A percentile compares a stretch with the other conserved stretches of the same genome.
These are phyloP conservation scores for Hycleus cichorii DNA, from an alignment of 1,140 invertebrate species.

Conservation along the genomic window DNA sequence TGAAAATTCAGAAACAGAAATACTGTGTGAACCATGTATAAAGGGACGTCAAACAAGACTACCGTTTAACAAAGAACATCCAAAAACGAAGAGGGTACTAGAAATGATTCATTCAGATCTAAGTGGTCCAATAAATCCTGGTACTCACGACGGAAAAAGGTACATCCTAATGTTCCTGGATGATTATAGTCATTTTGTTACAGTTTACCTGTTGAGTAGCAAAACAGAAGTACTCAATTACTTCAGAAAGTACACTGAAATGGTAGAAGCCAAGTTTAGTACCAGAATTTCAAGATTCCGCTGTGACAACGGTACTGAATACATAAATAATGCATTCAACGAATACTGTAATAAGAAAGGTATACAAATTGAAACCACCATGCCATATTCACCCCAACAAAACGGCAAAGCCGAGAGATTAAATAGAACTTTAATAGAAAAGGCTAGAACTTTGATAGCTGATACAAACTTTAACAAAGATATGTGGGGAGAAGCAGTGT, in stretches of 20 bases:
- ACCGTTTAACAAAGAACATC: conserved; percentile 36
- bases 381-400: not conserved
- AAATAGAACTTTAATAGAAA: conserved; percentile 3
- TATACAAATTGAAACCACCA: not conserved
- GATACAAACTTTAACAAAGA: not conserved
- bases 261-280: conserved; percentile 28
- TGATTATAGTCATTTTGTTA: conserved; percentile 37
- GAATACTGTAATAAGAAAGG: conserved; percentile 28
- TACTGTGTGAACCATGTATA: conserved; percentile 42
- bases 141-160: conserved; percentile 34
- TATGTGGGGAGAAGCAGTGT: conserved; percentile 1
- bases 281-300: conserved; percentile 39
- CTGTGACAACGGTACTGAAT: conserved; percentile 41
- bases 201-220: conserved; percentile 34
- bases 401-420: conserved; percentile 5
- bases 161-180: conserved; percentile 40
- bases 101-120: conserved; percentile 42
- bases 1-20: not conserved
- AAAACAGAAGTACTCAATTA: conserved; percentile 37
- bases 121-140: conserved; percentile 41
- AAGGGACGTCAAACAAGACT: conserved; percentile 39
- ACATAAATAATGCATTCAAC: conserved; percentile 41
- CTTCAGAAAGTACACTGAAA: conserved; percentile 39
- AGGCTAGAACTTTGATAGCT: not conserved
- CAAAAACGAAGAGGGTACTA: conserved; percentile 37